These are phyloP conservation scores for Gonioctena quinquepunctata DNA, from an alignment of 1,140 invertebrate species.

Conservation along the genomic window DNA sequence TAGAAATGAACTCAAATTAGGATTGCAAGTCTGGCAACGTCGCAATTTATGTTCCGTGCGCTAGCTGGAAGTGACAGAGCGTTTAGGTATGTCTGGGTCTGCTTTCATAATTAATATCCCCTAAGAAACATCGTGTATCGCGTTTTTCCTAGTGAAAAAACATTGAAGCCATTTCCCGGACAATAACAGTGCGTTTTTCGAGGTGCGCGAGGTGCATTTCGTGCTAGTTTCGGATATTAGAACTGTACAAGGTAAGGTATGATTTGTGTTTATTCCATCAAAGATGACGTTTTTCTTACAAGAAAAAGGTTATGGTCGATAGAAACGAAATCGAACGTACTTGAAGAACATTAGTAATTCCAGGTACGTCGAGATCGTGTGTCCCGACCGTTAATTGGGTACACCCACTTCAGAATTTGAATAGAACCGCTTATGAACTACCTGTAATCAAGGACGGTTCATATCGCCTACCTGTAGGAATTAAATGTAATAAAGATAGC, in stretches of 20 bases:
- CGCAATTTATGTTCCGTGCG: neutral
- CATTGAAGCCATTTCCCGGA: neutral
- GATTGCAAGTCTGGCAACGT: too few species aligned
- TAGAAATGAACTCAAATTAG: too few species aligned
- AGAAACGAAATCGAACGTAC: neutral
- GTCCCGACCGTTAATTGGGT: neutral
- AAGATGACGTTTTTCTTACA: neutral
- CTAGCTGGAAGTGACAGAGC: neutral
- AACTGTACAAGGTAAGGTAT: neutral
- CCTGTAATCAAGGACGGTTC: conserved; percentile 4
- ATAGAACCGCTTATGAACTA: neutral
- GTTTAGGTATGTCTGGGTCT: neutral
- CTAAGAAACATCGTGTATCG: neutral
- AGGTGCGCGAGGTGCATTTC: neutral
- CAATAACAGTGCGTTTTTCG: neutral
- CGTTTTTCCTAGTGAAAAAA: neutral
- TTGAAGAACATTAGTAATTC: neutral
- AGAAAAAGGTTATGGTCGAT: neutral
- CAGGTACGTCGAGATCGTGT: neutral
- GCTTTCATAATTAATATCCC: neutral
- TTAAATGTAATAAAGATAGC: conserved; percentile 1
- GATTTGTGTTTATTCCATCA: neutral
- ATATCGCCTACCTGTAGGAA: conserved; percentile 1
- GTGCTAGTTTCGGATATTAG: neutral
- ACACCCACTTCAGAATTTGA: neutral